phyloP scores from a whole-genome alignment of 2,113 vertebrate genomes.

The Chamaea fasciata region DNA sequence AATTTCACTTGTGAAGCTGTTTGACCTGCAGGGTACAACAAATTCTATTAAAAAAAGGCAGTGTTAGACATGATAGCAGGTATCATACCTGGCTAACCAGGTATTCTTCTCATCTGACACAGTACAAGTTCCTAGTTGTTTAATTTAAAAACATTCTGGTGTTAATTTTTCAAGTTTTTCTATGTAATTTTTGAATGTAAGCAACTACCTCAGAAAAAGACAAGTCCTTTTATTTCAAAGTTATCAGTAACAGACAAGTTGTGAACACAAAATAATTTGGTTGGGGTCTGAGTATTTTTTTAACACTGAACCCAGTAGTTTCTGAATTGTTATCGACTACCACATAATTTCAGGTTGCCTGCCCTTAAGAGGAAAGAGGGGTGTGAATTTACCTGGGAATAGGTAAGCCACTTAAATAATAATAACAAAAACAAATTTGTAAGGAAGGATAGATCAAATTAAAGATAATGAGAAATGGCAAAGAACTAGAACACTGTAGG shows the following conservation, averaged over 20 bases:
- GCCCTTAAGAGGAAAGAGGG: neutral
- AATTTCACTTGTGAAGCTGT: neutral
- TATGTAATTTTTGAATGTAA: neutral
- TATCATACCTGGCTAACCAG: neutral
- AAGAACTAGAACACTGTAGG: neutral
- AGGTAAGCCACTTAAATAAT: neutral
- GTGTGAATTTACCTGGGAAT: neutral
- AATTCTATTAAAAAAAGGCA: neutral
- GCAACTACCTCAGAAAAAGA: neutral
- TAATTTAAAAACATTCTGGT: neutral
- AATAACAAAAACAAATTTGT: neutral
- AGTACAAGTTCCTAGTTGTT: neutral
- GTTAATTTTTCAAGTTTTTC: neutral
- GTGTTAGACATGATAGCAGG: neutral
- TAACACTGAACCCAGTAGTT: neutral
- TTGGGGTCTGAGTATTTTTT: neutral
- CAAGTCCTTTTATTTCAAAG: neutral
- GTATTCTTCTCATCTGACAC: neutral
- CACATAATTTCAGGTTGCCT: neutral
- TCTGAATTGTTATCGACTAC: neutral
- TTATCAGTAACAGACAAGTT: neutral
- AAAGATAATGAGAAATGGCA: neutral
- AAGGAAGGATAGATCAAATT: neutral
- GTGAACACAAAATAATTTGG: neutral
- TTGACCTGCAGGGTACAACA: neutral